Evolutionary conservation across 1,140 invertebrate species (phyloP).

Genomic region (Phymorhynchus buccinoides): DNA sequence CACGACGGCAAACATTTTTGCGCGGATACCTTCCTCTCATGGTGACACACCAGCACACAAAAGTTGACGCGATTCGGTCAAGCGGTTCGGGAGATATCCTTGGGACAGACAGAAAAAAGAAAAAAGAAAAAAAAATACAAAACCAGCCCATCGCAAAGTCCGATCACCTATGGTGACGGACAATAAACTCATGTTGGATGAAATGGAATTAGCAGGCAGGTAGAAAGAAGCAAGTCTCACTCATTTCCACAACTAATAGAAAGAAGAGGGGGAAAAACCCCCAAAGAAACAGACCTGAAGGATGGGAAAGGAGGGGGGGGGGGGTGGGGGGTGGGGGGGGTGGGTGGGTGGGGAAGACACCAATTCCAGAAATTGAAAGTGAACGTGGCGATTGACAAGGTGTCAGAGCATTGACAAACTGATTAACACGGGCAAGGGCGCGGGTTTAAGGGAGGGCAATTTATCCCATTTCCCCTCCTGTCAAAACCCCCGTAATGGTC

Average conservation of each 20-base stretch:
- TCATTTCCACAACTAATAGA: too few species aligned
- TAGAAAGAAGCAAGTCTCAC: not conserved
- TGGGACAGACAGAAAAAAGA: too few species aligned
- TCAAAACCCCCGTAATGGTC: constrained; percentile 13
- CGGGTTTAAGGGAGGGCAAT: constrained; percentile 16
- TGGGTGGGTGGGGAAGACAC: not conserved
- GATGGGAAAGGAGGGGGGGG: not conserved
- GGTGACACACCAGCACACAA: too few species aligned
- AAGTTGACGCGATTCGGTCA: too few species aligned
- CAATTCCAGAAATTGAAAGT: constrained; percentile 23
- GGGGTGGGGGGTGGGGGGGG: not conserved
- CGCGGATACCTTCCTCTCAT: too few species aligned
- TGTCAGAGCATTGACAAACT: constrained; percentile 18
- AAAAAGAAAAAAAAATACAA: too few species aligned
- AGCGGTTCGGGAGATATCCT: too few species aligned
- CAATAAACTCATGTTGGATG: too few species aligned
- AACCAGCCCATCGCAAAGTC: too few species aligned
- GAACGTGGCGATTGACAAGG: constrained; percentile 1
- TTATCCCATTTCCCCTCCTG: constrained; percentile 23
- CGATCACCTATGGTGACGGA: too few species aligned
- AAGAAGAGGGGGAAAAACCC: too few species aligned
- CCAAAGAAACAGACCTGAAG: not conserved
- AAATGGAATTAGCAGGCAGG: not conserved
- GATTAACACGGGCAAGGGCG: constrained; percentile 11
- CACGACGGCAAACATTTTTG: too few species aligned